Evolutionary conservation across 2,797 vertebrate genomes (phyloP).

Genomic region (Enteromius anoplus): DNA sequence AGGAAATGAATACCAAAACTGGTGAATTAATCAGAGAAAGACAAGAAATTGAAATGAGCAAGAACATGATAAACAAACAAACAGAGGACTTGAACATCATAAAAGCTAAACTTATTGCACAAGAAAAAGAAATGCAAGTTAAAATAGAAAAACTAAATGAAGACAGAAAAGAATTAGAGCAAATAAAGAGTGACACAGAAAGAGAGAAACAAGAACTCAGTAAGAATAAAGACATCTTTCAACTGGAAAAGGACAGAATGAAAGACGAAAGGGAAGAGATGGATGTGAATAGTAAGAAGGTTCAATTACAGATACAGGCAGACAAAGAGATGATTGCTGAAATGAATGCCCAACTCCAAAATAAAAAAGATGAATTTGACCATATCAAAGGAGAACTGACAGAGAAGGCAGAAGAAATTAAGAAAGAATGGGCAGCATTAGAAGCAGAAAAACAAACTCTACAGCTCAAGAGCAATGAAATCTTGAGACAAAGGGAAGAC

Average conservation of each 20-base stretch:
- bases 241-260: neutral
- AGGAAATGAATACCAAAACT: neutral
- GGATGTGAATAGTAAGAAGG: neutral
- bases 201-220: conserved; percentile 1
- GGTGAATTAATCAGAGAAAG: neutral
- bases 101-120: neutral
- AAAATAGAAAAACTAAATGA: conserved; percentile 1
- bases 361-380: conserved; percentile 11
- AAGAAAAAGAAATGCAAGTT: conserved; percentile 6
- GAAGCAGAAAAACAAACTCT: conserved; percentile 21
- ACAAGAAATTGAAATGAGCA: neutral
- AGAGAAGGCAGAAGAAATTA: neutral
- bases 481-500: neutral
- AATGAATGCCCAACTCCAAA: neutral
- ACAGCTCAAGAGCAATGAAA: neutral
- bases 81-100: conserved; percentile 9
- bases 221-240: neutral
- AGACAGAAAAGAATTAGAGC: neutral
- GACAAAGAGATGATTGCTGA: conserved; percentile 12
- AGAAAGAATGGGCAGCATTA: neutral
- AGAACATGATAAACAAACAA: neutral
- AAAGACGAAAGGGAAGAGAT: conserved; percentile 7
- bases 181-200: neutral
- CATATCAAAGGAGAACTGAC: neutral
- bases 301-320: neutral